Percentiles rank a stretch among this genome's conserved stretches.
These are phyloP conservation scores for Armadillidium nasatum DNA, from an alignment of 1,140 invertebrate species.

Conservation along the genomic window DNA sequence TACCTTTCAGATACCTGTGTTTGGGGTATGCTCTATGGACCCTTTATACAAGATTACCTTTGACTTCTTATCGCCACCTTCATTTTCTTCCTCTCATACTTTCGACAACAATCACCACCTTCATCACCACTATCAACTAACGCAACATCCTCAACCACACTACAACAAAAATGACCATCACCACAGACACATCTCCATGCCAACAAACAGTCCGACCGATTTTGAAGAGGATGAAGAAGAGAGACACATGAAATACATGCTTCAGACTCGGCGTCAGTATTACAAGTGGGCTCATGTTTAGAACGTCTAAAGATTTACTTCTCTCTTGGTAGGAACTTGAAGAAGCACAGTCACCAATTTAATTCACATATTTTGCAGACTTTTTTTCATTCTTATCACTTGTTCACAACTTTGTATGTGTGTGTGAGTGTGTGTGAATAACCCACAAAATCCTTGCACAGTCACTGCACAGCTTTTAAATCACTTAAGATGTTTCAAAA, in stretches of 20 bases:
- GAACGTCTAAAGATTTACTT: background rate
- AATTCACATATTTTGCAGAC: no score
- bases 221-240: background rate
- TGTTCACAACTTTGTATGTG: no score
- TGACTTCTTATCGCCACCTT: conserved; percentile 31
- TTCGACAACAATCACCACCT: no score
- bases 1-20: conserved; percentile 36
- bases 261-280: background rate
- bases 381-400: no score
- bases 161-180: conserved; percentile 4
- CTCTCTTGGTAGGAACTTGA: no score
- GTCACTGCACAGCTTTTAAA: no score
- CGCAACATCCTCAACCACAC: background rate
- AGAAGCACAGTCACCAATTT: no score
- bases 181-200: background rate
- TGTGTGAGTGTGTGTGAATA: no score
- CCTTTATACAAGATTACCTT: conserved; percentile 37
- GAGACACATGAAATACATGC: background rate
- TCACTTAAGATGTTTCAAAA: no score
- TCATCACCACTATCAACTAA: no score
- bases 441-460: no score
- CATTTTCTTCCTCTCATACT: conserved; percentile 27
- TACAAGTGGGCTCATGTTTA: no score
- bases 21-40: conserved; percentile 42
- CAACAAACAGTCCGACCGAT: background rate